Percentiles rank a stretch among this genome's conserved stretches.
These are phyloP conservation scores for Lymantria monacha DNA, from an alignment of 2,888 invertebrate species.

Conservation along the genomic window DNA sequence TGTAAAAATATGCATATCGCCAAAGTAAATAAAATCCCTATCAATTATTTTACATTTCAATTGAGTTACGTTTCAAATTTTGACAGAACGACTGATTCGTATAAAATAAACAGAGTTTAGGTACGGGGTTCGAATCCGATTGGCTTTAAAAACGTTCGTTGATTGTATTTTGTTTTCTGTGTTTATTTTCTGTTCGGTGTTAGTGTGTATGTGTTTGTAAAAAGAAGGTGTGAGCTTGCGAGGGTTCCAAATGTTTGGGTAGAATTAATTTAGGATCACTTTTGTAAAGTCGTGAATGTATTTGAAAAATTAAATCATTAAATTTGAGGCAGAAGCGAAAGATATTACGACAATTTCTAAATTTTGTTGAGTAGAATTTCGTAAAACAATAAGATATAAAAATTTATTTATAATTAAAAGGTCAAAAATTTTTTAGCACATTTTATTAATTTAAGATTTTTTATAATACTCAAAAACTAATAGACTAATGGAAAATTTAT, in stretches of 20 bases:
- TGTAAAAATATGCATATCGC: background rate
- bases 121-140: constrained; percentile 10
- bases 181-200: constrained; percentile 11
- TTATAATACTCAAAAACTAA: no score
- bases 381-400: no score
- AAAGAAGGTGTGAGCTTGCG: background rate
- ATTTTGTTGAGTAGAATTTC: no score
- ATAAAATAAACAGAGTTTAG: constrained; percentile 10
- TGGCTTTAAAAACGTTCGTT: constrained; percentile 17
- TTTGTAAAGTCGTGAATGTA: no score
- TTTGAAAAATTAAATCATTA: no score
- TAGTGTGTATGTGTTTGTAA: background rate
- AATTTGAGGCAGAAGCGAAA: no score
- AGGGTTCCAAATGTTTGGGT: background rate
- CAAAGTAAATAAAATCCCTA: constrained; percentile 2
- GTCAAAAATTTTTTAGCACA: no score
- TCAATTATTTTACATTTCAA: constrained; percentile 6
- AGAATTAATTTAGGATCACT: background rate
- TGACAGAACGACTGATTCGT: constrained; percentile 9
- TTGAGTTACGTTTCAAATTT: constrained; percentile 5
- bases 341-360: no score
- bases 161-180: constrained; percentile 13
- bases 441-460: no score
- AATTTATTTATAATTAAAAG: no score
- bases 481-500: no score